Evolutionary conservation across 2,888 invertebrate species (phyloP), one percentile per base, ranked within the genome.

Genomic region (Pollenia amentaria): DNA sequence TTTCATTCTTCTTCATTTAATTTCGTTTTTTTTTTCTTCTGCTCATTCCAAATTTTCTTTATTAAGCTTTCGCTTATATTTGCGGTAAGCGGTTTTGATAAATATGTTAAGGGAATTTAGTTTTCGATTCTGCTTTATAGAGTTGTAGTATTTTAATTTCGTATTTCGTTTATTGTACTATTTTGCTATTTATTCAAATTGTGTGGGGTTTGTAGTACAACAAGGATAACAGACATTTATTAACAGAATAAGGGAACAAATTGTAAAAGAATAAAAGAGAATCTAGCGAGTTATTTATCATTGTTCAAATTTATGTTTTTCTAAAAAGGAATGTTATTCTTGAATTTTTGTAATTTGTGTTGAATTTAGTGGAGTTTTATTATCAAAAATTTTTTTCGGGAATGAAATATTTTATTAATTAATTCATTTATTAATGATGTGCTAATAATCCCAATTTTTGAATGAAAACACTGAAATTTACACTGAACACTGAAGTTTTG

Each of bases 51-150:
- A 42, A 29, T 70, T 44, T 65, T 62, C 40, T 51, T 18, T 55
- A 46, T 21, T 67, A 51, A 8, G 18, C 16, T 79, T 62, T 67
- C 14, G 46, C 60, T 82, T 29, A 57, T 65, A 72, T 65, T 73
- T 79, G 73, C 64, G 73, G 78, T 76, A 55, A 79, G 86, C 75
- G 79, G 64, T 79, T 83, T 83, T 79, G 57, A 79, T 86, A 86
- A 86, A 86, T 86, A 70, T 75, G 82, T 82, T 86, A 18, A 70
- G 86, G 86, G 86, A 86, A 79, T 86, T 86, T 72, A 65, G 64
- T 83, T 82, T 75, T 82, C 75, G 40, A 46, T 79, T 76, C 46
- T 18, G 18, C n/a, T 73, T 67, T 16, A 67, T 38, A 46, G 3
- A 51, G 14, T 69, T 16, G 21, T 40, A 60, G 18, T 53, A 65